Evolutionary conservation across 1,140 invertebrate species (phyloP).

Genomic region (Drosophila chauvacae): DNA sequence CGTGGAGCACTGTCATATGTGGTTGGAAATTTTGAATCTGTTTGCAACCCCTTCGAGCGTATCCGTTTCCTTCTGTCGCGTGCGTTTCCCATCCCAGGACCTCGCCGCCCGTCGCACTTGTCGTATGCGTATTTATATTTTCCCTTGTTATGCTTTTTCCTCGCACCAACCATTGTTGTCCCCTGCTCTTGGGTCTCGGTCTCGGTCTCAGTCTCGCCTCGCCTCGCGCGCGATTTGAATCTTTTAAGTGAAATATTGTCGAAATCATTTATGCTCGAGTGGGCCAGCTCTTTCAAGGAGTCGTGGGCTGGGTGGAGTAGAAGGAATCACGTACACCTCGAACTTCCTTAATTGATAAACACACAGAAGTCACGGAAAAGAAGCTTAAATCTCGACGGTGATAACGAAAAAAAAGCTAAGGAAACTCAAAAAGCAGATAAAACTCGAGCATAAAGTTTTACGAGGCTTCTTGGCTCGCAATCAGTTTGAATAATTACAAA

Average conservation of each 20-base stretch:
- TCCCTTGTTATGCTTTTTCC: slow-evolving; percentile 59
- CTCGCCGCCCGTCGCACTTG: slow-evolving; percentile 46
- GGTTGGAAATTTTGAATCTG: slow-evolving; percentile 84
- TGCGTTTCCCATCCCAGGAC: slow-evolving; percentile 54
- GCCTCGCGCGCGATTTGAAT: slow-evolving; percentile 79
- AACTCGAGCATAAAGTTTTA: slow-evolving; percentile 69
- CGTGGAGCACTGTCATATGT: slow-evolving; percentile 82
- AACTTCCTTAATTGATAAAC: slow-evolving; percentile 67
- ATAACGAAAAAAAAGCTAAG: slow-evolving; percentile 51
- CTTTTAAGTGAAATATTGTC: slow-evolving; percentile 83
- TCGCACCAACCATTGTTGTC: slow-evolving; percentile 49
- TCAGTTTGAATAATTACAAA: slow-evolving; percentile 78
- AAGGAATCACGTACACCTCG: slow-evolving; percentile 48
- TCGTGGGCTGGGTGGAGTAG: background rate
- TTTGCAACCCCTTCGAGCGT: slow-evolving; percentile 83
- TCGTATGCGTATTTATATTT: slow-evolving; percentile 82
- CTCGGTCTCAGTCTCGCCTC: background rate
- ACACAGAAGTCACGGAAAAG: slow-evolving; percentile 62
- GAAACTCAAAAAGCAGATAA: slow-evolving; percentile 64
- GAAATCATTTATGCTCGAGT: slow-evolving; percentile 79
- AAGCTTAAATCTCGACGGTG: slow-evolving; percentile 63
- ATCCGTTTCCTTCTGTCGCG: slow-evolving; percentile 83
- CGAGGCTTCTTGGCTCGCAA: slow-evolving; percentile 48
- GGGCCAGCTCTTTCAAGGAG: slow-evolving; percentile 36
- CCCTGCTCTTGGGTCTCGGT: slow-evolving; percentile 4